phyloP scores from a whole-genome alignment of 2,113 vertebrate genomes.

The Tragelaphus strepsiceros region DNA sequence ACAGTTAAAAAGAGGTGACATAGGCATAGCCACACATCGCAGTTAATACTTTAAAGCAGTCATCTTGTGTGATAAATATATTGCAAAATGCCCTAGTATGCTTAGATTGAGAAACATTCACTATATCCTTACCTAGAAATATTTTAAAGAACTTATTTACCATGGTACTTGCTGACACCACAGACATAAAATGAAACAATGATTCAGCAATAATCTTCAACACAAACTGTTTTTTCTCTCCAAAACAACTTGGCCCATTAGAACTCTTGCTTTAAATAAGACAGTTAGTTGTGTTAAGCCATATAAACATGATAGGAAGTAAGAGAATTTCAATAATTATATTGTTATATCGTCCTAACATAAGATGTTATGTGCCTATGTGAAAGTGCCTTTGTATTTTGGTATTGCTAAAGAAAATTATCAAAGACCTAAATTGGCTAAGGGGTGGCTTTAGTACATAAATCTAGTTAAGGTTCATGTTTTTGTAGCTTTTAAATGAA shows the following conservation, averaged over 20 bases:
- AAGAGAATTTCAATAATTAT: background rate
- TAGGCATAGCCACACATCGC: background rate
- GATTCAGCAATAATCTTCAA: conserved; percentile 45
- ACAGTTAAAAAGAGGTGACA: background rate
- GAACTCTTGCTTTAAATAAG: background rate
- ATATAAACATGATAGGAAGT: background rate
- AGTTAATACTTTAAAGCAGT: background rate
- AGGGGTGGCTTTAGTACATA: background rate
- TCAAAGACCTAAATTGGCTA: background rate
- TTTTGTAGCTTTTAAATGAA: background rate
- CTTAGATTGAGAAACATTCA: background rate
- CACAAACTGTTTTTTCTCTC: background rate
- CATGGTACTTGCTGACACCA: background rate
- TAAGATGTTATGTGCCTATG: background rate
- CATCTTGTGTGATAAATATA: background rate
- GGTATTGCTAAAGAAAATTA: background rate
- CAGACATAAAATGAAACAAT: background rate
- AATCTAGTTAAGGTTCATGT: background rate
- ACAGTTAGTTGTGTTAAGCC: background rate
- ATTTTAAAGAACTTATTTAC: background rate
- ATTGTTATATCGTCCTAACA: background rate
- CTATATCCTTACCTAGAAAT: background rate
- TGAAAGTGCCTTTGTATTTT: background rate
- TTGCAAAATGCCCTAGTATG: background rate
- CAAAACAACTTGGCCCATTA: background rate